phyloP scores from a whole-genome alignment of 2,888 invertebrate species.

The Melanostoma scalare region DNA sequence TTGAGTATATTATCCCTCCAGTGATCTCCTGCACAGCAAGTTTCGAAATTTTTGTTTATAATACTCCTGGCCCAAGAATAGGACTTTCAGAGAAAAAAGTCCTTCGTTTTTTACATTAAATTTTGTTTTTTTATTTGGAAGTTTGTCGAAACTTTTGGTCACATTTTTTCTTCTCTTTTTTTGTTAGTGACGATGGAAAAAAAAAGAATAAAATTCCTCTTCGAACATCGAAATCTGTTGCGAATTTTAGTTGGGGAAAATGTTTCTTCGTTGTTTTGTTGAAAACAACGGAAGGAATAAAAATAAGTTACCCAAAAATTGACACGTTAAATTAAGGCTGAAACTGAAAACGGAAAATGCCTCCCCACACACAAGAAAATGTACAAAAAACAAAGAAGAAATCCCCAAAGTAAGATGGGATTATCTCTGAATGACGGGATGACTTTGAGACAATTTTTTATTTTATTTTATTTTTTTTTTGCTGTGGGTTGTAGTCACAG shows the following conservation, averaged over 20 bases:
- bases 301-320: constrained; percentile 23
- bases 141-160: constrained; percentile 37
- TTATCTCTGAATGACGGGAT: constrained; percentile 65
- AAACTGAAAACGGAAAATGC: not conserved
- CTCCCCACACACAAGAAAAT: not conserved
- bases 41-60: constrained; percentile 36
- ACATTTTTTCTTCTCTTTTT: constrained; percentile 9
- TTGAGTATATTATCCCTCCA: constrained; percentile 65
- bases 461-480: constrained; percentile 15
- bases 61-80: constrained; percentile 10
- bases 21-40: constrained; percentile 60
- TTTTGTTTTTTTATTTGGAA: constrained; percentile 16
- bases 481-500: too few species aligned
- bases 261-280: not conserved
- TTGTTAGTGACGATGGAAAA: constrained; percentile 16
- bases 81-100: constrained; percentile 4
- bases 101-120: not conserved
- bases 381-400: constrained; percentile 15
- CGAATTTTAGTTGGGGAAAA: constrained; percentile 50
- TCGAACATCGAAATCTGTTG: constrained; percentile 60
- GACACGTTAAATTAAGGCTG: constrained; percentile 41
- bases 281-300: not conserved
- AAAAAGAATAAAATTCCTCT: constrained; percentile 19
- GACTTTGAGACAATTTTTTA: constrained; percentile 43
- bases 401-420: constrained; percentile 45